Evolutionary conservation across 2,888 invertebrate species (phyloP), one percentile per base, ranked within the genome.

Genomic region (Eupithecia subfuscata): DNA sequence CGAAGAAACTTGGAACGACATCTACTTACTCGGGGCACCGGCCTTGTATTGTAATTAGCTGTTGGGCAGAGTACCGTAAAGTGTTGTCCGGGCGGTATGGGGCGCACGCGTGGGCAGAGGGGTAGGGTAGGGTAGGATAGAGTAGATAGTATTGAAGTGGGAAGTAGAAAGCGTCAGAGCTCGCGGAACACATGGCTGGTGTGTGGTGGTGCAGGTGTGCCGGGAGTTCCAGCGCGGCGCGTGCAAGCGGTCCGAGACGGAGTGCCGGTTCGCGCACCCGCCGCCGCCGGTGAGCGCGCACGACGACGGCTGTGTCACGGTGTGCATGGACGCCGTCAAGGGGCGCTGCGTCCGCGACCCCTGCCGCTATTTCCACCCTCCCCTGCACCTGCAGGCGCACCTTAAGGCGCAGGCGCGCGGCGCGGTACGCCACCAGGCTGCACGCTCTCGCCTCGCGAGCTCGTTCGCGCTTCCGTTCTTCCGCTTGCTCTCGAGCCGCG

Each of bases 291-390:
- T 98, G 96, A 97, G 97, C 95, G 97, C 98, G 96, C 98, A 98
- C 96, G 97, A 98, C 96, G 99, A 99, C 97, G 98, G 98, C 97
- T 97, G 98, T 96, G 98, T 99, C 97, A 98, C 98, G 96, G 98
- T 99, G 97, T 99, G 99, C 98, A 99, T 99, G 98, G 99, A 99
- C 97, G 98, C 98, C 97, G 98, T 99, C 96, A 98, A 98, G 97
- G 98, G 98, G 96, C 97, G 98, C 97, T 99, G 99, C 97, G 97
- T 98, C 97, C 98, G 99, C 97, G 98, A 98, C 96, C 98, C 98
- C 97, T 99, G 99, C 98, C 98, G 98, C 97, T 99, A 99, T 98
- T 99, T 98, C 97, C 99, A 99, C 97, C 99, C 99, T 96, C 99
- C 99, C 97, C 97, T 98, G 97, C 99, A 99, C 98, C 98, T 99